Evolutionary conservation across 30 jellyfish, hydroid and myxozoan species (phyloP), one percentile per base, ranked within the genome.

Genomic region (Chrysaora quinquecirrha): DNA sequence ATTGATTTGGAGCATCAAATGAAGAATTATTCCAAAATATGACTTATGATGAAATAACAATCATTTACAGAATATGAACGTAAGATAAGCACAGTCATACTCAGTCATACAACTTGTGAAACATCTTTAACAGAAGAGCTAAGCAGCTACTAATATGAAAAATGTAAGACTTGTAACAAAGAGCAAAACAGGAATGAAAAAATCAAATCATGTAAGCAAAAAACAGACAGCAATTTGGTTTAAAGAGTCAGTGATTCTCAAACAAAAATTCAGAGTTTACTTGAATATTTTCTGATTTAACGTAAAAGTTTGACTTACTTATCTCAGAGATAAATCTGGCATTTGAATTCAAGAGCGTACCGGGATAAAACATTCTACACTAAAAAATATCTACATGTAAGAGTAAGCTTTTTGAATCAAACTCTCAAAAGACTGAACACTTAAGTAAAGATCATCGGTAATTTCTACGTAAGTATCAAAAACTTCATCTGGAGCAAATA

Each of bases 21-120:
- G 54, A 38, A 38, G 54, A 38, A 49, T 48, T 9, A 58, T 56
- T 49, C 80, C 87, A 75, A 49, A 48, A 54, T 75, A 20, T 21
- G 34, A 73, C 47, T 75, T 75, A n/a, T 54, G 83, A 31, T 34
- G 66, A 32, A 56, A 63, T 54, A 60, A 69, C 80, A 78, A 60
- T 38, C 80, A 64, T 78, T 61, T 63, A 64, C 34, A 30, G 66
- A 68, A 68, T 30, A 68, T 30, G 80, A 30, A 68, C 64, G 64
- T 32, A 68, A 68, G 80, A 22, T 30, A 38, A 68, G 31, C 61
- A 18, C 64, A 3, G 61, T 68, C 14, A 30, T 32, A 30, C 61
- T 1, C 64, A 3, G 61, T 68, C 14, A 30, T 32, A 30, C 80
- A 68, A 68, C 68, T 38, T 68, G 80, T 25, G 31, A 68, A 68